phyloP scores from a whole-genome alignment of 2,888 invertebrate genomes.

The Drosophila ezoana region DNA sequence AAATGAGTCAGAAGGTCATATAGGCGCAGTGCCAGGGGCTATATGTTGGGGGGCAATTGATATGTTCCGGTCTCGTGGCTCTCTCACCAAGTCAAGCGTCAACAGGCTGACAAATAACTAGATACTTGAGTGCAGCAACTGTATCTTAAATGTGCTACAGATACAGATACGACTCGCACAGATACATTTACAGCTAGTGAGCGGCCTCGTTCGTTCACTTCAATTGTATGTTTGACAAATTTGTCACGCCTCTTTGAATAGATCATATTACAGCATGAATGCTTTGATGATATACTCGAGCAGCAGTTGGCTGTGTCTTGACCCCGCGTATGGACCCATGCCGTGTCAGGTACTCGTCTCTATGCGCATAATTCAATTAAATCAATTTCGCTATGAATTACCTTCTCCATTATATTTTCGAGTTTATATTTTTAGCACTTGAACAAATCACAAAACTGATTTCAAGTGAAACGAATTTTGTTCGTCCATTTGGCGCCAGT shows the following conservation, averaged over 20 bases:
- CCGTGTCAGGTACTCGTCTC: conserved; percentile 52
- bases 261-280: conserved; percentile 23
- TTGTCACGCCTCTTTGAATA: conserved; percentile 53
- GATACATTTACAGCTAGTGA: conserved; percentile 19
- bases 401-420: neutral
- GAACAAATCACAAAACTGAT: conserved; percentile 50
- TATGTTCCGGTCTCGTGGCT: conserved; percentile 74
- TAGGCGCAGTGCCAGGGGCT: conserved; percentile 26
- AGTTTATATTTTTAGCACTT: conserved; percentile 54
- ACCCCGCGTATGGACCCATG: conserved; percentile 36
- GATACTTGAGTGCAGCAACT: conserved; percentile 36
- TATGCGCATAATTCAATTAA: conserved; percentile 64
- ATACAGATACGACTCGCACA: conserved; percentile 26
- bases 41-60: conserved; percentile 56
- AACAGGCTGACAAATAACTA: conserved; percentile 60
- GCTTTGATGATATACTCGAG: neutral
- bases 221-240: conserved; percentile 59
- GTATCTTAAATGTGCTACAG: conserved; percentile 35
- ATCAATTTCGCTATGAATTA: conserved; percentile 50
- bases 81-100: conserved; percentile 64
- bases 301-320: conserved; percentile 13
- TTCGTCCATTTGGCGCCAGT: conserved; percentile 59
- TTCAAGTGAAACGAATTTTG: conserved; percentile 44
- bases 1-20: conserved; percentile 64
- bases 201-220: conserved; percentile 28